Evolutionary conservation across 2,888 invertebrate species (phyloP), one percentile per base, ranked within the genome.

Genomic region (Apoda limacodes): DNA sequence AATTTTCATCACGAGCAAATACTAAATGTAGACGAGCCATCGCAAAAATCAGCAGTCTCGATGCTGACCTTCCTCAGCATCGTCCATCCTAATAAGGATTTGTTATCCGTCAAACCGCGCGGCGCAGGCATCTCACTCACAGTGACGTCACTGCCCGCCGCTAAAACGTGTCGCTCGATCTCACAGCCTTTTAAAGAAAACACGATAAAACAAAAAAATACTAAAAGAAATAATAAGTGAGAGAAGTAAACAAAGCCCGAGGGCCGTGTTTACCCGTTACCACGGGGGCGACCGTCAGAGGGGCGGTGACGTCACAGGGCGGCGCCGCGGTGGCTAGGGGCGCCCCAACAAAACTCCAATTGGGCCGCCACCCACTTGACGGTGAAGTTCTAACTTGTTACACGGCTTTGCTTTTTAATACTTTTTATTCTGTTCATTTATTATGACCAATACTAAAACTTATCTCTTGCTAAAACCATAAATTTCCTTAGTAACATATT

Each of bases 41-140:
- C 78, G 76, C 78, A 74, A 74, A 69, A 56, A 43, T 60, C 49
- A 60, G 59, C 62, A 57, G 48, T 36, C 71, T 75, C 39, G 26
- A 55, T 40, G 55, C 41, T 54, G 55, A 58, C 39, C 64, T 64
- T 64, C 72, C 78, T 76, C 71, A 39, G 49, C 50, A 42, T 59
- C 68, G 72, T 64, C 70, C 39, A 46, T 50, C 66, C 60, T 47
- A 46, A 47, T 43, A 46, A 28, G 51, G 57, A 55, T 52, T 56
- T 62, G 40, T 50, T 75, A 41, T 75, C 50, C 76, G 75, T 74
- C 78, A 45, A 35, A 31, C 56, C 60, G 42, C 56, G 57, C 43
- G 42, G 43, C 56, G 51, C 38, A 45, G n/a, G n/a, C n/a, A n/a
- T n/a, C n/a, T n/a, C n/a, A n/a, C n/a, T n/a, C n/a, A n/a, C n/a